Evolutionary conservation across 2,113 vertebrate genomes (phyloP), one percentile per base, ranked within the genome.

Genomic region (Hymenochirus boettgeri): DNA sequence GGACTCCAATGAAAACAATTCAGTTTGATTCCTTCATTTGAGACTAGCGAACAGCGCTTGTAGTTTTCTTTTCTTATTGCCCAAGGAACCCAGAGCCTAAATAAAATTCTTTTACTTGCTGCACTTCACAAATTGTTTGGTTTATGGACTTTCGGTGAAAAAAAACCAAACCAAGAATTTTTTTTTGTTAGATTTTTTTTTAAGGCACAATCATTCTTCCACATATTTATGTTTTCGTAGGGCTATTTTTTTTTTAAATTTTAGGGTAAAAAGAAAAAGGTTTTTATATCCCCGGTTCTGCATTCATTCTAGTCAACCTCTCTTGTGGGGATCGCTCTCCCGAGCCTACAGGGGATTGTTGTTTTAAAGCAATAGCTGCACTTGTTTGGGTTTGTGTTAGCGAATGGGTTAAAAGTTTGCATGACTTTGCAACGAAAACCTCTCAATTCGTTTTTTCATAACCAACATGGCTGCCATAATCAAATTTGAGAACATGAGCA

Each of bases 151-250:
- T 52, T 13, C 9, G 70, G 79, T 72, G 33, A 13, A 13, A 35
- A 35, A 9, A 72, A 78, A 72, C n/a, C n/a, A 75, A 35, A 71
- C 65, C 51, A 56, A 61, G 50, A 69, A 50, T 31, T 31, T 62
- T 59, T 51, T 74, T 71, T 69, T n/a, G n/a, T n/a, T n/a, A n/a
- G n/a, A n/a, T n/a, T n/a, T 58, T 0, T 72, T 65, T 74, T 71
- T 63, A 70, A 27, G 75, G 73, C 79, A 72, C 75, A 63, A 73
- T 53, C 74, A 70, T 71, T 72, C 82, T 74, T 15, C 69, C 17
- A 25, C 21, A 24, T 46, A 45, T 53, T 53, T 60, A 59, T 53
- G 59, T 53, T 5, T 51, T 51, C 50, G 21, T 35, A 19, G 8
- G 29, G 9, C 17, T 37, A 22, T 48, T n/a, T n/a, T n/a, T n/a